phyloP scores from a whole-genome alignment of 2,113 vertebrate genomes.

The Pedetes capensis region DNA sequence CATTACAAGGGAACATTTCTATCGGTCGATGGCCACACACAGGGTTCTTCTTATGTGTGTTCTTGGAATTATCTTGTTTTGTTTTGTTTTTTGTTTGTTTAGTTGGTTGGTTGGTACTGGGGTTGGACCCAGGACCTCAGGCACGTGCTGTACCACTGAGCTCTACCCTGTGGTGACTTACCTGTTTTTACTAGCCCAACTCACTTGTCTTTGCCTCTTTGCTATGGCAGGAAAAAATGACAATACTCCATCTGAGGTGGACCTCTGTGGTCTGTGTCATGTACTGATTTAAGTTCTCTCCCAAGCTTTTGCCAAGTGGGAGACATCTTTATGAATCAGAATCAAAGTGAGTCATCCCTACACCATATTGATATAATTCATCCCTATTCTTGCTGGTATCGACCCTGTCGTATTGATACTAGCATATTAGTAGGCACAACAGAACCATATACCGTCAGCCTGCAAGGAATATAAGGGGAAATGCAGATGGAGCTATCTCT shows the following conservation, averaged over 20 bases:
- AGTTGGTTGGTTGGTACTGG: not conserved
- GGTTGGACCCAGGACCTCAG: not conserved
- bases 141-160: too few relatives aligned
- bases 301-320: not conserved
- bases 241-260: not conserved
- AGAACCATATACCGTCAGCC: accelerated
- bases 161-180: too few relatives aligned
- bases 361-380: not conserved
- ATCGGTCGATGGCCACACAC: not conserved
- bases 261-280: accelerated
- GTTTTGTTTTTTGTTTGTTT: too few relatives aligned
- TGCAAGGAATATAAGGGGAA: not conserved
- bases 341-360: not conserved
- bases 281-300: not conserved
- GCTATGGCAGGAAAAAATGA: not conserved
- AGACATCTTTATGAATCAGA: not conserved
- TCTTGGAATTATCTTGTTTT: not conserved
- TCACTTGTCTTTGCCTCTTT: not conserved
- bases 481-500: not conserved
- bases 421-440: not conserved
- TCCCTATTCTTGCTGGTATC: not conserved
- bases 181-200: not conserved
- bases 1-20: not conserved
- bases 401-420: not conserved
- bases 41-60: not conserved